Evolutionary conservation across 2,888 invertebrate species (phyloP).

Genomic region (Drosophila fulvimacula): DNA sequence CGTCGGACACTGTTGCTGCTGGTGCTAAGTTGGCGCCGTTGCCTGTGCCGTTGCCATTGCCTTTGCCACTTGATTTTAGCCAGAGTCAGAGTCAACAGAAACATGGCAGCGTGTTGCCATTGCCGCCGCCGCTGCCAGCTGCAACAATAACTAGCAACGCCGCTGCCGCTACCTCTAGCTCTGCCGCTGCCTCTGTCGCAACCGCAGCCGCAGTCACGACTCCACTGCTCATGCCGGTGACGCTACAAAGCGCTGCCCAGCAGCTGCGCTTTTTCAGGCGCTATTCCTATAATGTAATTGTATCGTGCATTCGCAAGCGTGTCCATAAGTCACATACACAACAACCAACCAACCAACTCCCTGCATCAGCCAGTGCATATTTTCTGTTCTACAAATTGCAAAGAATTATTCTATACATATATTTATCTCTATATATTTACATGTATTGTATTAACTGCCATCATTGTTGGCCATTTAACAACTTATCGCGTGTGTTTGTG

Average conservation of each 20-base stretch:
- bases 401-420: slow-evolving; percentile 7
- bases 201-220: slow-evolving; percentile 42
- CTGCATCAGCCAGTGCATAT: slow-evolving; percentile 19
- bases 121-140: slow-evolving; percentile 17
- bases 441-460: not conserved
- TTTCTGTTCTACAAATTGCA: slow-evolving; percentile 33
- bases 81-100: slow-evolving; percentile 43
- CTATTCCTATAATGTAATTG: slow-evolving; percentile 84
- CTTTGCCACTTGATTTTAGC: slow-evolving; percentile 65
- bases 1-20: slow-evolving; percentile 14
- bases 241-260: slow-evolving; percentile 81
- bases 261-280: slow-evolving; percentile 83
- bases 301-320: slow-evolving; percentile 79
- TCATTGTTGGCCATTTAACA: not conserved
- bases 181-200: slow-evolving; percentile 17
- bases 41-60: slow-evolving; percentile 56
- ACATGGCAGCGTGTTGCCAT: slow-evolving; percentile 31
- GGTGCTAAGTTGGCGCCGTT: slow-evolving; percentile 26
- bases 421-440: not conserved
- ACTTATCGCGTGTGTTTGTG: slow-evolving; percentile 16
- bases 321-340: slow-evolving; percentile 33
- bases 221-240: slow-evolving; percentile 72
- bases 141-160: slow-evolving; percentile 32
- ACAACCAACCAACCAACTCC: slow-evolving; percentile 1
- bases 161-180: slow-evolving; percentile 3